These are phyloP conservation scores for Zaprionus africanus DNA, from an alignment of 1,140 invertebrate genomes.

Conservation along the genomic window DNA sequence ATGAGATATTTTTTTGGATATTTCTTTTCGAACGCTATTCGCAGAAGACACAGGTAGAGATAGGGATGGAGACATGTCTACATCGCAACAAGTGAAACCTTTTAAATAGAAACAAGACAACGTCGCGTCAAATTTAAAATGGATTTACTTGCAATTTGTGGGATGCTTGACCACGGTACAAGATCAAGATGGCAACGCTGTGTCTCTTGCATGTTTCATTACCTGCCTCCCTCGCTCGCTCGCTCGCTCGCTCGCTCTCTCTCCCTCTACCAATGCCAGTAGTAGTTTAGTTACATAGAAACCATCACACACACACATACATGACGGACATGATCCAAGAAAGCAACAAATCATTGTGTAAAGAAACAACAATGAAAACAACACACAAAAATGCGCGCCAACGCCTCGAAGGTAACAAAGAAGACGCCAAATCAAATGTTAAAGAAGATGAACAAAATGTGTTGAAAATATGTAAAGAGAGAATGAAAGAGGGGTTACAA, in stretches of 20 bases:
- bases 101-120: slow-evolving; percentile 24
- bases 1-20: slow-evolving; percentile 32
- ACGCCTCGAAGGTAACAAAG: slow-evolving; percentile 32
- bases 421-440: slow-evolving; percentile 30
- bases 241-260: neutral
- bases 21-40: slow-evolving; percentile 4
- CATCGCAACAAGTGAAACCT: slow-evolving; percentile 51
- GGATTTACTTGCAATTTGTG: slow-evolving; percentile 28
- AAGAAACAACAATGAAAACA: slow-evolving; percentile 38
- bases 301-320: neutral
- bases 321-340: slow-evolving; percentile 16
- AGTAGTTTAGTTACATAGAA: slow-evolving; percentile 6
- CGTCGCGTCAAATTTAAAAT: slow-evolving; percentile 28
- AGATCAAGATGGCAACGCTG: slow-evolving; percentile 36
- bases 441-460: slow-evolving; percentile 7
- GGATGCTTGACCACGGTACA: slow-evolving; percentile 33
- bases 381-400: slow-evolving; percentile 45
- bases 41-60: slow-evolving; percentile 54
- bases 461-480: slow-evolving; percentile 39
- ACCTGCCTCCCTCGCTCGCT: neutral
- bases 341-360: slow-evolving; percentile 30
- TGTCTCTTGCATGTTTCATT: slow-evolving; percentile 3
- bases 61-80: slow-evolving; percentile 26
- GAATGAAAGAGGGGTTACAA: slow-evolving; percentile 36
- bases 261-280: slow-evolving; percentile 8